phyloP scores from a whole-genome alignment of 2,888 invertebrate species.

The Ornithoptera alexandrae region DNA sequence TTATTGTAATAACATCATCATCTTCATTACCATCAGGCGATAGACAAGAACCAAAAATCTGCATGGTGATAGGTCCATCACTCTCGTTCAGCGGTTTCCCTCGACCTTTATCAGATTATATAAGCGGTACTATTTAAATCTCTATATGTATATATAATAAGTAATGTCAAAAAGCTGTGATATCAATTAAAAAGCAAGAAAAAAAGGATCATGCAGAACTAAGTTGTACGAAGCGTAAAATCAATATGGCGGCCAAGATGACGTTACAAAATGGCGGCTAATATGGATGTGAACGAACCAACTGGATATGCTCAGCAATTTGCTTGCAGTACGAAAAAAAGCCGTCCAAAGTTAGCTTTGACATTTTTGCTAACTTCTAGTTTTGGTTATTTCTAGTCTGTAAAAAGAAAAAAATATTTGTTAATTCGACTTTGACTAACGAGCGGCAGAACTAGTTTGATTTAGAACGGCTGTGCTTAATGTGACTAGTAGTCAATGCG shows the following conservation, averaged over 20 bases:
- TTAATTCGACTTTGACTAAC: slow-evolving; percentile 44
- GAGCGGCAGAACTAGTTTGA: slow-evolving; percentile 12
- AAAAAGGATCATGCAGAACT: slow-evolving; percentile 40
- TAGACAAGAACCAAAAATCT: too few species aligned
- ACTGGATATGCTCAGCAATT: slow-evolving; percentile 78
- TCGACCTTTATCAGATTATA: too few species aligned
- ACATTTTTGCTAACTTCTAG: slow-evolving; percentile 67
- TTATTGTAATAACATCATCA: too few species aligned
- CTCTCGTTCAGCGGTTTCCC: too few species aligned
- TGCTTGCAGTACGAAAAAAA: slow-evolving; percentile 80
- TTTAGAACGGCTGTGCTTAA: slow-evolving; percentile 33
- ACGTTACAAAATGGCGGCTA: slow-evolving; percentile 53
- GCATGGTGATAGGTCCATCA: too few species aligned
- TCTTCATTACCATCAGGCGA: too few species aligned
- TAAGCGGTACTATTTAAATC: neutral
- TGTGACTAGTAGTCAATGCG: neutral
- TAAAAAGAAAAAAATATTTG: slow-evolving; percentile 59
- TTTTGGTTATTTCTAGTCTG: slow-evolving; percentile 58
- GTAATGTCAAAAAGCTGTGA: neutral
- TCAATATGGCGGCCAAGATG: slow-evolving; percentile 51
- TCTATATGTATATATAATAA: neutral
- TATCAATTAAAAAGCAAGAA: slow-evolving; percentile 35
- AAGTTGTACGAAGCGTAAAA: slow-evolving; percentile 43
- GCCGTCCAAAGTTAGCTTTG: slow-evolving; percentile 77
- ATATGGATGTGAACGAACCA: slow-evolving; percentile 67